Conservation (phyloP, 2,797 vertebrate species). For the Channallabes apus region DNA sequence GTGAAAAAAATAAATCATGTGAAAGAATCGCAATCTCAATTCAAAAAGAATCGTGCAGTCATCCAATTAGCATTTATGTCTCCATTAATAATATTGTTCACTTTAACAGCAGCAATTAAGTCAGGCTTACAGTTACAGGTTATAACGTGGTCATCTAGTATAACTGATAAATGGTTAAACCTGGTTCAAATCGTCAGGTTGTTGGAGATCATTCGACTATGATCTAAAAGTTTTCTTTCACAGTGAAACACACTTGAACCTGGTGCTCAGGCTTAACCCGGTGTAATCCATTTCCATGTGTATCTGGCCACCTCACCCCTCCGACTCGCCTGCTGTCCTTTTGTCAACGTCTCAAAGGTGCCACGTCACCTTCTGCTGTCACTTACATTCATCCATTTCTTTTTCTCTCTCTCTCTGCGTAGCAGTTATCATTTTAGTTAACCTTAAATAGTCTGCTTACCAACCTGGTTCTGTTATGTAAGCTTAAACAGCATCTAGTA, state of each 20-base stretch:
- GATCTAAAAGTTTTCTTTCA: too few species aligned
- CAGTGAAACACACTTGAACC: too few species aligned
- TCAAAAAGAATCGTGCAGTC: too few species aligned
- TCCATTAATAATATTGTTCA: background rate
- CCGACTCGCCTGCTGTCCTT: background rate
- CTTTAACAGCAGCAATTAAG: background rate
- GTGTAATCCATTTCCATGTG: background rate
- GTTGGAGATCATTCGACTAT: too few species aligned
- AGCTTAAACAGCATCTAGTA: background rate
- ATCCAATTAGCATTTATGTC: background rate
- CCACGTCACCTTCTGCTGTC: background rate
- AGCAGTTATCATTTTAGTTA: background rate
- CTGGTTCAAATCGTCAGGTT: too few species aligned
- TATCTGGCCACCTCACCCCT: background rate
- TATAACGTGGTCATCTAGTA: too few species aligned
- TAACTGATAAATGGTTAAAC: background rate
- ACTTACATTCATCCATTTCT: background rate
- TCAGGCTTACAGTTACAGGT: too few species aligned
- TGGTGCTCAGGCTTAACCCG: background rate
- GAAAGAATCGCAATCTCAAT: too few species aligned
- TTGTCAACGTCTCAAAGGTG: background rate
- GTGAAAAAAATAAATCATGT: too few species aligned
- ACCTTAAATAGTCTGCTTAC: background rate
- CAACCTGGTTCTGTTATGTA: background rate
- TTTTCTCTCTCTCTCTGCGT: background rate